phyloP scores from a whole-genome alignment of 2,888 invertebrate species.

The Eristalinus aeneus region DNA sequence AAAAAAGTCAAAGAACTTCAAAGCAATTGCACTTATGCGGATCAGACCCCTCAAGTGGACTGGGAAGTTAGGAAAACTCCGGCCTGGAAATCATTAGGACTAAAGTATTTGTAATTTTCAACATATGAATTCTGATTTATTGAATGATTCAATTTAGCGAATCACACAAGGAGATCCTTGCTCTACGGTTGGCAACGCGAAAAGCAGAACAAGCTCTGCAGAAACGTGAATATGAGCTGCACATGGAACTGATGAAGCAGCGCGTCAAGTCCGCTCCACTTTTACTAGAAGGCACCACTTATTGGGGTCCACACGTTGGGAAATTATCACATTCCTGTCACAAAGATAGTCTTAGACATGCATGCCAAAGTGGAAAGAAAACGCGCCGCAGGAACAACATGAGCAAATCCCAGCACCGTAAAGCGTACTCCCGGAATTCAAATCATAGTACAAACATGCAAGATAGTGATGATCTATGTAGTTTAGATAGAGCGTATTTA shows the following conservation, averaged over 20 bases:
- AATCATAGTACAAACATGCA: slow-evolving; percentile 65
- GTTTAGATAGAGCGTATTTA: slow-evolving; percentile 78
- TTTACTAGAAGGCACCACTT: slow-evolving; percentile 78
- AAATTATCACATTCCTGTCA: slow-evolving; percentile 78
- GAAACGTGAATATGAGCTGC: slow-evolving; percentile 78
- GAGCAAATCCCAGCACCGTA: slow-evolving; percentile 72
- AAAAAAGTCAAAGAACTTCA: slow-evolving; percentile 77
- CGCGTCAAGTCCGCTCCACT: slow-evolving; percentile 79
- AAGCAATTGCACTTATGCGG: slow-evolving; percentile 76
- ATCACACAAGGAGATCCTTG: slow-evolving; percentile 78
- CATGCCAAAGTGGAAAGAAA: slow-evolving; percentile 71
- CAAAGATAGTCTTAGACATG: slow-evolving; percentile 75
- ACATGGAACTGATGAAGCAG: slow-evolving; percentile 80
- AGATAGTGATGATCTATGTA: slow-evolving; percentile 78
- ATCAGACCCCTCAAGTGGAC: slow-evolving; percentile 75
- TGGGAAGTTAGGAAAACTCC: slow-evolving; percentile 80
- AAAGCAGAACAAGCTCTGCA: slow-evolving; percentile 79
- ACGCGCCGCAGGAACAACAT: slow-evolving; percentile 12
- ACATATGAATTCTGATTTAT: no score
- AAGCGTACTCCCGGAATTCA: slow-evolving; percentile 73
- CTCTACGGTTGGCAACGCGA: slow-evolving; percentile 78
- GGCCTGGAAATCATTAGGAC: slow-evolving; percentile 79
- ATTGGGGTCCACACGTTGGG: slow-evolving; percentile 78
- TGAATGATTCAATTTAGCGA: slow-evolving; percentile 73
- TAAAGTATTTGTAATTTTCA: no score